Conservation (phyloP, 2,797 vertebrate species). For the Malurus leucopterus region DNA sequence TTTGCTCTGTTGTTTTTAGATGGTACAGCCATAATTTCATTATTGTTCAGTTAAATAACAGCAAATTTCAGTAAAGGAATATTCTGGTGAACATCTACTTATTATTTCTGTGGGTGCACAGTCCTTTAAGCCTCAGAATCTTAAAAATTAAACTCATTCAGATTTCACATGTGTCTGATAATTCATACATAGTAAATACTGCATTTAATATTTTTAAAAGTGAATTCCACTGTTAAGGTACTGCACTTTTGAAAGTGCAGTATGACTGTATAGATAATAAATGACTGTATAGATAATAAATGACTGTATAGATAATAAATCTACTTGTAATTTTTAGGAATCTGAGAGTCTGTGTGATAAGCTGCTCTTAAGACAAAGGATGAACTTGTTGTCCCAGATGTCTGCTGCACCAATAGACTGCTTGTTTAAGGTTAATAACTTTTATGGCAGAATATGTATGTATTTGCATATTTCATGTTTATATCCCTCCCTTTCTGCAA, state of each 20-base stretch:
- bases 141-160: neutral
- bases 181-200: neutral
- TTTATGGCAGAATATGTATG: neutral
- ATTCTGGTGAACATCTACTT: neutral
- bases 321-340: slow-evolving; percentile 70
- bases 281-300: neutral
- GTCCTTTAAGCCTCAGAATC: neutral
- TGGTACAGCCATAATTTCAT: neutral
- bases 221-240: neutral
- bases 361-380: slow-evolving; percentile 83
- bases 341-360: slow-evolving; percentile 80
- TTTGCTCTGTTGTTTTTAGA: neutral
- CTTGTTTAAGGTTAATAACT: slow-evolving; percentile 86
- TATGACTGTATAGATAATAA: neutral
- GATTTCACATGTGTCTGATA: neutral
- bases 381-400: slow-evolving; percentile 86
- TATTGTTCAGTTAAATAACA: neutral
- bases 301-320: neutral
- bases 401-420: slow-evolving; percentile 82
- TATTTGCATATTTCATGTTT: neutral
- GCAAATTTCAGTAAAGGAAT: neutral
- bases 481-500: neutral
- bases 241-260: neutral
- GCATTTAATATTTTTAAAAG: neutral
- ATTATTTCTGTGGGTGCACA: neutral